These are phyloP conservation scores for Parnassius mnemosyne DNA, from an alignment of 2,888 invertebrate genomes.

Conservation along the genomic window DNA sequence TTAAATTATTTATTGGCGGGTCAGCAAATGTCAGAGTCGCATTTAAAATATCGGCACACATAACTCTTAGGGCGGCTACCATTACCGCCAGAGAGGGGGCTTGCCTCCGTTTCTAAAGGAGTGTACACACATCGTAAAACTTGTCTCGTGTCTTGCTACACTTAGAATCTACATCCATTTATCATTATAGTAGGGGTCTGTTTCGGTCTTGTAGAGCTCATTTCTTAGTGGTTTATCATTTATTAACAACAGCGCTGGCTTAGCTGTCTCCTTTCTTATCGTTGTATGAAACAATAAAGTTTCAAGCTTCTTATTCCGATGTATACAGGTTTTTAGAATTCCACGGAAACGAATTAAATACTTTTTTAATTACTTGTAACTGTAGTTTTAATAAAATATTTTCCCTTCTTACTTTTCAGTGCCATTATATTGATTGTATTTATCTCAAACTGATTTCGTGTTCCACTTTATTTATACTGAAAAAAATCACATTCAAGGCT, in stretches of 20 bases:
- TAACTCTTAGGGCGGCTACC: slow-evolving; percentile 10
- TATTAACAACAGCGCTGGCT: slow-evolving; percentile 9
- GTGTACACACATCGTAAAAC: slow-evolving; percentile 9
- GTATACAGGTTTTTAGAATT: not conserved
- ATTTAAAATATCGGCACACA: slow-evolving; percentile 3
- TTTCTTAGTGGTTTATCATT: slow-evolving; percentile 10
- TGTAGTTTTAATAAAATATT: too few species aligned
- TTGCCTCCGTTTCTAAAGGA: slow-evolving; percentile 4
- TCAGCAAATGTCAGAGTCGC: slow-evolving; percentile 3
- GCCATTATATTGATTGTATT: too few species aligned
- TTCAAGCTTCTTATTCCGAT: not conserved
- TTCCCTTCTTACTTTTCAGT: too few species aligned
- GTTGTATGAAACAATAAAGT: not conserved
- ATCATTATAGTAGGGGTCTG: slow-evolving; percentile 9
- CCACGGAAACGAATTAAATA: not conserved
- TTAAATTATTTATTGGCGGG: slow-evolving; percentile 4
- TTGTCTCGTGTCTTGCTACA: slow-evolving; percentile 10
- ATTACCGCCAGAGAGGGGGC: slow-evolving; percentile 8
- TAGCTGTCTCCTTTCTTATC: slow-evolving; percentile 1
- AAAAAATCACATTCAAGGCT: too few species aligned
- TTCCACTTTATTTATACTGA: too few species aligned
- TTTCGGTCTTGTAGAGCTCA: not conserved
- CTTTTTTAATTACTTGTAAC: too few species aligned
- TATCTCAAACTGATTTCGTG: too few species aligned
- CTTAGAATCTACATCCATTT: slow-evolving; percentile 11